Evolutionary conservation across 2,113 vertebrate species (phyloP).

Genomic region (Athene noctua): DNA sequence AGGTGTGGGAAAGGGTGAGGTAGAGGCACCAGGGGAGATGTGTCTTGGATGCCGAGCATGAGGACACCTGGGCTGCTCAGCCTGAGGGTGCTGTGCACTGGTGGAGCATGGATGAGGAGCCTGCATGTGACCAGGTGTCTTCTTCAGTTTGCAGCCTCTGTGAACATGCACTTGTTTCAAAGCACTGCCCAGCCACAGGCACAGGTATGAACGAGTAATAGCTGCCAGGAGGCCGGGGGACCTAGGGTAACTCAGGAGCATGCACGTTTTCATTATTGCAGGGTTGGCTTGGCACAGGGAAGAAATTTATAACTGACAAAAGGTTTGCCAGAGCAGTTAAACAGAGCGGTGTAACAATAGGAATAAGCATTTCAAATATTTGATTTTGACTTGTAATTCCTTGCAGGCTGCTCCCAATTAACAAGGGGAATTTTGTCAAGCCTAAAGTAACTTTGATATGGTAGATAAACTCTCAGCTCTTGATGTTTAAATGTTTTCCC

Average conservation of each 20-base stretch:
- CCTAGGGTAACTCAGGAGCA: not conserved
- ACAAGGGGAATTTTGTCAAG: slow-evolving; percentile 18
- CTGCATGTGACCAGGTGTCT: not conserved
- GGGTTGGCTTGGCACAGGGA: not conserved
- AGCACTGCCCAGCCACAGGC: not conserved
- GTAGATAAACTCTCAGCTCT: slow-evolving; percentile 7
- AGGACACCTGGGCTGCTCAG: not conserved
- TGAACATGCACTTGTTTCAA: not conserved
- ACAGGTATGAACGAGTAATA: not conserved
- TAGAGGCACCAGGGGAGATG: not conserved
- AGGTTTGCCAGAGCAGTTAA: slow-evolving; percentile 20
- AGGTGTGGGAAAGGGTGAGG: not conserved
- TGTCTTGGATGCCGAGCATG: rapidly evolving
- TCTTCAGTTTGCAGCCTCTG: not conserved
- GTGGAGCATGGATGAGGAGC: not conserved
- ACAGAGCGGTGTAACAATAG: not conserved
- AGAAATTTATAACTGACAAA: not conserved
- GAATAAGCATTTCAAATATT: slow-evolving; percentile 55
- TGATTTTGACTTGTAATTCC: slow-evolving; percentile 46
- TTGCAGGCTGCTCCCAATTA: slow-evolving; percentile 16
- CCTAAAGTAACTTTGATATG: not conserved
- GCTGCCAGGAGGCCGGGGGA: not conserved
- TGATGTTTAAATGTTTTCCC: not conserved
- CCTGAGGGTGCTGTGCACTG: rapidly evolving
- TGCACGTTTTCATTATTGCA: not conserved